A percentile compares a stretch with the other conserved stretches of the same genome.
phyloP scores from a whole-genome alignment of 2,797 vertebrate genomes.

The Dendrocincla tyrannina region DNA sequence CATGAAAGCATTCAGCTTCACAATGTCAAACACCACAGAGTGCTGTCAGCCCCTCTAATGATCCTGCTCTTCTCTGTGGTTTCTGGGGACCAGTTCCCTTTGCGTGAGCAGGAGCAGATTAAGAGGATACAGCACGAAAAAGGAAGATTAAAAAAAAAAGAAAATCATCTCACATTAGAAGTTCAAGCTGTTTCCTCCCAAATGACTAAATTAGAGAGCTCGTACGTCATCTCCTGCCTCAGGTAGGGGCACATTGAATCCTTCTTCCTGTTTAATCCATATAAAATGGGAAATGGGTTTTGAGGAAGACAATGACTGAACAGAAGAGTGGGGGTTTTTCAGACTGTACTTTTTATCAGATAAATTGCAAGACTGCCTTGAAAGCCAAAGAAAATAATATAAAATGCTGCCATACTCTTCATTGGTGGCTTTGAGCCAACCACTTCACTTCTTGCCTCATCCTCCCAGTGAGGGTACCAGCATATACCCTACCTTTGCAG shows the following conservation, averaged over 20 bases:
- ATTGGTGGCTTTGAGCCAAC: not conserved
- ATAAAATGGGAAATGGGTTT: conserved; percentile 60
- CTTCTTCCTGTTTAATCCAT: conserved; percentile 60
- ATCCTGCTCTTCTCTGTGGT: not conserved
- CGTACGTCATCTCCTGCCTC: conserved; percentile 64
- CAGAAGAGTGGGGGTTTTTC: not conserved
- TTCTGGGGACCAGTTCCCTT: conserved; percentile 24
- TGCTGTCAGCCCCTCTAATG: not conserved
- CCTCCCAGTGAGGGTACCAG: not conserved
- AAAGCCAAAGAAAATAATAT: not conserved
- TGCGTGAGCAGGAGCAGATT: not conserved
- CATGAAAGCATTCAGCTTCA: conserved; percentile 12
- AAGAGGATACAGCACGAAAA: conserved; percentile 56
- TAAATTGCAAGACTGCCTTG: conserved; percentile 18
- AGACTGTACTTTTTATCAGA: not conserved
- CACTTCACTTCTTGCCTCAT: not conserved
- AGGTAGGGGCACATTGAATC: conserved; percentile 62
- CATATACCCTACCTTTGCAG: not conserved
- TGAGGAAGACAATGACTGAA: conserved; percentile 56
- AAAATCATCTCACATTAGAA: conserved; percentile 17
- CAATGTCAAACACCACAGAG: not conserved
- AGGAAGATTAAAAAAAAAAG: conserved; percentile 44
- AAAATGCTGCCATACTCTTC: not conserved
- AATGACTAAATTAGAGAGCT: conserved; percentile 54
- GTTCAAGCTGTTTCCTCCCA: conserved; percentile 75